Conservation (phyloP, 1,140 invertebrate species). For the Drosophila nasuta region DNA sequence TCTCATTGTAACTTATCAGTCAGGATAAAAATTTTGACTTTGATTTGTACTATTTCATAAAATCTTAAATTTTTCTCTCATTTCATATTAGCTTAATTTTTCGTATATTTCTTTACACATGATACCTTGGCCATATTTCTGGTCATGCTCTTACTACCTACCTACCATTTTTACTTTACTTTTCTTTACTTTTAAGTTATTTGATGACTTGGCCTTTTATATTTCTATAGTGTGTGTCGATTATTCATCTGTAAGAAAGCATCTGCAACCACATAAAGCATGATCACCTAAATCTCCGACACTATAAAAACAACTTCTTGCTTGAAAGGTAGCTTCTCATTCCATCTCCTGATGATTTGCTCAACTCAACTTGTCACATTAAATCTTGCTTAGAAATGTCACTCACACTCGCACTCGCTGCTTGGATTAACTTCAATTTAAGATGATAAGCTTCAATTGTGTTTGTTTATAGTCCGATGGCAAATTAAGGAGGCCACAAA, state of each 20-base stretch:
- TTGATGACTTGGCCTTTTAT: too few relatives aligned
- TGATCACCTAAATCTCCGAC: too few relatives aligned
- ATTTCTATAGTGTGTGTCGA: too few relatives aligned
- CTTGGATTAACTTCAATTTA: constrained; percentile 4
- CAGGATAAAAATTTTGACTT: too few relatives aligned
- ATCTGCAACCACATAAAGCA: too few relatives aligned
- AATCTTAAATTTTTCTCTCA: too few relatives aligned
- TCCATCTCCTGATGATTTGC: not conserved
- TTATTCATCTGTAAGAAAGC: too few relatives aligned
- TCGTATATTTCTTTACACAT: not conserved
- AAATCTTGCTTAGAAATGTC: not conserved
- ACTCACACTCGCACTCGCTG: not conserved
- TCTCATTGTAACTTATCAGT: too few relatives aligned
- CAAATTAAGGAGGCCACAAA: constrained; percentile 28
- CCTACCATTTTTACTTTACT: not conserved
- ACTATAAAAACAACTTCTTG: not conserved
- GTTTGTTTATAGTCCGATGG: constrained; percentile 7
- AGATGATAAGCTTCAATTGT: constrained; percentile 15
- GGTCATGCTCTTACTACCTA: too few relatives aligned
- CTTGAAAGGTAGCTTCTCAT: not conserved
- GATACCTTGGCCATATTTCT: too few relatives aligned
- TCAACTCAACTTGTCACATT: not conserved
- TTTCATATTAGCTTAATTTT: not conserved
- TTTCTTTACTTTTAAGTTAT: too few relatives aligned
- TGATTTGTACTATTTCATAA: too few relatives aligned